These are phyloP conservation scores for Aix galericulata DNA, from an alignment of 2,113 vertebrate species.

Conservation along the genomic window DNA sequence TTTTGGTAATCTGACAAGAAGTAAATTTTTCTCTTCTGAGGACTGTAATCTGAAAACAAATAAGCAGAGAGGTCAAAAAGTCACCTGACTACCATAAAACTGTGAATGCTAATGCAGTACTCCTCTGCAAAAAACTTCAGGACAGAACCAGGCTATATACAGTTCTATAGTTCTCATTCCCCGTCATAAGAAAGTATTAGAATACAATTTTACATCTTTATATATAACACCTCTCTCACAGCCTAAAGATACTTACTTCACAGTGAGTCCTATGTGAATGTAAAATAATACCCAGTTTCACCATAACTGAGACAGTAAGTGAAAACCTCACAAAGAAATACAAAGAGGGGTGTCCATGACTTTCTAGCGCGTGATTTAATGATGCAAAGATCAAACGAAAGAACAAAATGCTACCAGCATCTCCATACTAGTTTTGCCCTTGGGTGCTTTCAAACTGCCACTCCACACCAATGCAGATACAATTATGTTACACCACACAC, in stretches of 20 bases:
- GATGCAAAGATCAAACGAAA: background rate
- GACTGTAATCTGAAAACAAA: background rate
- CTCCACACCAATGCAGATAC: background rate
- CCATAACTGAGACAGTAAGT: background rate
- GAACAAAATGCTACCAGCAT: background rate
- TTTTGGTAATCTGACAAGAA: background rate
- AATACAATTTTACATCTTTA: background rate
- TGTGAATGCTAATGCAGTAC: background rate
- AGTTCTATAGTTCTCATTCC: background rate
- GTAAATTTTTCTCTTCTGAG: background rate
- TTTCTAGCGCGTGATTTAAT: background rate
- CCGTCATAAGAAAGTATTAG: background rate
- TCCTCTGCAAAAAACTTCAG: background rate
- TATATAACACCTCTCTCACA: background rate
- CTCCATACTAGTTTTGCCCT: background rate
- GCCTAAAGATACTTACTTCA: background rate
- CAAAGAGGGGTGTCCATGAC: background rate
- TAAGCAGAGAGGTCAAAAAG: background rate
- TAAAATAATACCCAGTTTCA: background rate
- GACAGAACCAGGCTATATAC: background rate
- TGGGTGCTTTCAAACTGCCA: background rate
- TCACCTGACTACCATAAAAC: fast-evolving
- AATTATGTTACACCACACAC: background rate
- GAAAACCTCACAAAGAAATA: background rate
- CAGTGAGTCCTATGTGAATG: background rate